Conservation (phyloP, 2,797 vertebrate genomes). For the Galagoides demidoff region DNA sequence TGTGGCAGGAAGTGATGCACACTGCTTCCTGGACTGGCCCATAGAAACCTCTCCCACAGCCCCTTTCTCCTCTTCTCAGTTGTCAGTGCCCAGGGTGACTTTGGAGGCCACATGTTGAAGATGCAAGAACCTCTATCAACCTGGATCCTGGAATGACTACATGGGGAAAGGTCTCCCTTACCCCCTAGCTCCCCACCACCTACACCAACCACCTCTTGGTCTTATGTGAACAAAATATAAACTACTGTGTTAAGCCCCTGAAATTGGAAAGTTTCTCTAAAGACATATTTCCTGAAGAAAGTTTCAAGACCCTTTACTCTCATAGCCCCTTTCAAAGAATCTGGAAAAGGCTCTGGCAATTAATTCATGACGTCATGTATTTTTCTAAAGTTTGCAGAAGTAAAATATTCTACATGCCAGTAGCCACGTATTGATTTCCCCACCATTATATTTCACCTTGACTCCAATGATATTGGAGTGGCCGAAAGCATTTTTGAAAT, state of each 20-base stretch:
- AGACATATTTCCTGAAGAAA: not conserved
- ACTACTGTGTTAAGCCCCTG: not conserved
- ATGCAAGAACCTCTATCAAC: not conserved
- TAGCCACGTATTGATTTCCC: not conserved
- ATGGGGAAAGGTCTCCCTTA: not conserved
- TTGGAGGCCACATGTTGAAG: not conserved
- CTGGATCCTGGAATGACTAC: not conserved
- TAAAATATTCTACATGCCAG: not conserved
- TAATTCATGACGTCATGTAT: not conserved
- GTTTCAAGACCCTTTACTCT: not conserved
- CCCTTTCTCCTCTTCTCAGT: not conserved
- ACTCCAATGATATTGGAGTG: not conserved
- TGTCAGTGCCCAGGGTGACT: not conserved
- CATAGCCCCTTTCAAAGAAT: not conserved
- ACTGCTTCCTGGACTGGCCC: not conserved
- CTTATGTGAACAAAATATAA: not conserved
- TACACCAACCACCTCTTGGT: not conserved
- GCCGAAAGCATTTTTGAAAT: not conserved
- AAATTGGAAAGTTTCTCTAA: not conserved
- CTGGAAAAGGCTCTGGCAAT: not conserved
- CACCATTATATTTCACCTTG: not conserved
- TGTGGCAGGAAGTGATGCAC: not conserved
- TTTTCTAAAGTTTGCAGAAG: not conserved
- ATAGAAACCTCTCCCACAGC: not conserved
- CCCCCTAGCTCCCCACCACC: fast-evolving